Conservation (phyloP, 2,797 vertebrate genomes). For the Falco berigora region DNA sequence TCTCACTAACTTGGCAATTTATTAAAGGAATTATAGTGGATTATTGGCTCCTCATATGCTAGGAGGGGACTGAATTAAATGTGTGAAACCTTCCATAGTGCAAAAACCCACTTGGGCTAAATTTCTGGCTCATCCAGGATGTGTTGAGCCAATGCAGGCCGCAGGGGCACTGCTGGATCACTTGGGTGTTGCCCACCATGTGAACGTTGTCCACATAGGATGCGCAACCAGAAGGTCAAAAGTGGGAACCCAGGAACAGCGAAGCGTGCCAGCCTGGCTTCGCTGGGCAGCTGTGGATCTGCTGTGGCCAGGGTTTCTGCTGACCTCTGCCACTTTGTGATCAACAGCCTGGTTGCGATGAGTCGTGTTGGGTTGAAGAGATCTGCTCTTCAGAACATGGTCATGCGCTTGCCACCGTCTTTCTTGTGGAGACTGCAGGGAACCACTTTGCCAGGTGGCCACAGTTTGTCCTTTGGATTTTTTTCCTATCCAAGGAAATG, state of each 20-base stretch:
- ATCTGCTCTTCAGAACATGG: neutral
- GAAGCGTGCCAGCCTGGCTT: neutral
- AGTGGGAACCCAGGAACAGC: neutral
- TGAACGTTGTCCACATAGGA: neutral
- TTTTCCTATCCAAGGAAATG: neutral
- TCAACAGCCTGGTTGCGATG: neutral
- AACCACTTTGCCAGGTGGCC: neutral
- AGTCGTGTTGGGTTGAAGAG: neutral
- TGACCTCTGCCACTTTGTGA: neutral
- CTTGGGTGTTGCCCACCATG: neutral
- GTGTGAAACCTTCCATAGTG: neutral
- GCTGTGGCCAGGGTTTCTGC: fast-evolving
- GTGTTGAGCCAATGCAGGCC: neutral
- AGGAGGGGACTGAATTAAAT: neutral
- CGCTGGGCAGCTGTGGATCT: neutral
- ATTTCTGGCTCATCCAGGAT: neutral
- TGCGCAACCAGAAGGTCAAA: neutral
- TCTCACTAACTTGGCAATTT: neutral
- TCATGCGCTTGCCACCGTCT: fast-evolving
- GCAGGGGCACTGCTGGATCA: neutral
- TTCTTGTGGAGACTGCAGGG: neutral
- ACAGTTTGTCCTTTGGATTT: neutral
- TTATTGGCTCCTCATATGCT: neutral
- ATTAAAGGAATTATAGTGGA: neutral
- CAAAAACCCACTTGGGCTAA: neutral